Evolutionary conservation across 2,888 invertebrate genomes (phyloP).

Genomic region (Pyrocoelia pectoralis): DNA sequence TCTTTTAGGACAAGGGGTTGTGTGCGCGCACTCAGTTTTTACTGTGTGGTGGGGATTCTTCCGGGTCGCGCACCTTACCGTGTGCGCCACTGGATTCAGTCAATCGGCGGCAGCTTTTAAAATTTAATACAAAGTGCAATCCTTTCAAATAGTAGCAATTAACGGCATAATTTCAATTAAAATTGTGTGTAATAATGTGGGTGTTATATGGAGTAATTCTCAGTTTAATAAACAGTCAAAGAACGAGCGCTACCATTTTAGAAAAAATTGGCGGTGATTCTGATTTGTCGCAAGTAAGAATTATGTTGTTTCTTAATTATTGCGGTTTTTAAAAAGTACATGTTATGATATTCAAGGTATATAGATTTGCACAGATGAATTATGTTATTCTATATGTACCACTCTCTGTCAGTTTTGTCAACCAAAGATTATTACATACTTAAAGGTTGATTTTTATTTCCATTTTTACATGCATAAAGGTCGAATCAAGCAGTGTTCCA

Average conservation of each 20-base stretch:
- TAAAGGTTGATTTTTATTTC: no score
- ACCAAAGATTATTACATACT: no score
- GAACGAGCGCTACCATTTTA: slow-evolving; percentile 58
- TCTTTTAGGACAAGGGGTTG: slow-evolving; percentile 13
- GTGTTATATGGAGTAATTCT: slow-evolving; percentile 31
- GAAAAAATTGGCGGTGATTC: slow-evolving; percentile 71
- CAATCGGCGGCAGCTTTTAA: slow-evolving; percentile 12
- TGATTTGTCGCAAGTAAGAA: slow-evolving; percentile 73
- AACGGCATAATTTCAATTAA: slow-evolving; percentile 17
- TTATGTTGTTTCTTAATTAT: not conserved
- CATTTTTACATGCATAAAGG: no score
- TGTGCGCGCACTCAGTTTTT: slow-evolving; percentile 18
- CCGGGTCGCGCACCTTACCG: slow-evolving; percentile 34
- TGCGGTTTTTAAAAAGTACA: no score
- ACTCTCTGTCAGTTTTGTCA: no score
- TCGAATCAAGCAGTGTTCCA: no score
- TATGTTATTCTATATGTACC: no score
- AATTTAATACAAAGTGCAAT: not conserved
- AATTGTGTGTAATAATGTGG: slow-evolving; percentile 24
- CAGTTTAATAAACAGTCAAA: slow-evolving; percentile 24
- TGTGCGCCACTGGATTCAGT: slow-evolving; percentile 33
- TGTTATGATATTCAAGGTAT: no score
- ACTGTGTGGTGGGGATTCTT: slow-evolving; percentile 32
- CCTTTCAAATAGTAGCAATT: slow-evolving; percentile 11
- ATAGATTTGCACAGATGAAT: no score